Conservation (phyloP, 2,797 vertebrate species). For the Gephyroberyx darwinii region DNA sequence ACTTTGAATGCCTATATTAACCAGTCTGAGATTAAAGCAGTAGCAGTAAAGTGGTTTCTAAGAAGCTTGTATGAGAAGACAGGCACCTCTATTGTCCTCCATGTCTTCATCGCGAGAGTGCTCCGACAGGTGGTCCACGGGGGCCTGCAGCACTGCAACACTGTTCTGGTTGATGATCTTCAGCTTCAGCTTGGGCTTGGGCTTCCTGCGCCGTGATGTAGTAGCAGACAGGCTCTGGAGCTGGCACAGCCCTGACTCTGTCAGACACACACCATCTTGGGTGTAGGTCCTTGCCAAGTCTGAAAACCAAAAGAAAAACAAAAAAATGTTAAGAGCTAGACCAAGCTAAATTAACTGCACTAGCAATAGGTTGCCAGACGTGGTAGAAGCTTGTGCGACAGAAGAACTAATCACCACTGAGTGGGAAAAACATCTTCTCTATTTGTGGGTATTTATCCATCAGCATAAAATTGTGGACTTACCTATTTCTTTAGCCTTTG, state of each 20-base stretch:
- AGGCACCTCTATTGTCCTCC: slow-evolving; percentile 92
- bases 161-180: slow-evolving; percentile 99
- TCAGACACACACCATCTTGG: slow-evolving; percentile 98
- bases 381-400: not conserved
- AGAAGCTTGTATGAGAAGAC: slow-evolving; percentile 10
- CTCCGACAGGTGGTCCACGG: slow-evolving; percentile 90
- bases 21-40: slow-evolving; percentile 18
- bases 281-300: slow-evolving; percentile 96
- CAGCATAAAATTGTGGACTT: slow-evolving; percentile 47
- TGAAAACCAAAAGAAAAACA: slow-evolving; percentile 67
- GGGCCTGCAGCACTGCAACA: slow-evolving; percentile 96
- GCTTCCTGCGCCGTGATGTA: slow-evolving; percentile 90
- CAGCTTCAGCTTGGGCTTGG: slow-evolving; percentile 97
- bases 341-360: not conserved
- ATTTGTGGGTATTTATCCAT: not conserved
- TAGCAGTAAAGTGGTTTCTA: not conserved
- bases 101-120: slow-evolving; percentile 92
- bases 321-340: not conserved
- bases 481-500: slow-evolving; percentile 96
- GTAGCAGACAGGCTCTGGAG: slow-evolving; percentile 94
- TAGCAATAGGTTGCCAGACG: not conserved
- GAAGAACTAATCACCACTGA: not conserved
- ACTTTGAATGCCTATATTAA: not conserved
- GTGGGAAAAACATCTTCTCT: not conserved
- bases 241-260: slow-evolving; percentile 95